Conservation (phyloP, 2,888 invertebrate species). For the Drosophila siamana region DNA sequence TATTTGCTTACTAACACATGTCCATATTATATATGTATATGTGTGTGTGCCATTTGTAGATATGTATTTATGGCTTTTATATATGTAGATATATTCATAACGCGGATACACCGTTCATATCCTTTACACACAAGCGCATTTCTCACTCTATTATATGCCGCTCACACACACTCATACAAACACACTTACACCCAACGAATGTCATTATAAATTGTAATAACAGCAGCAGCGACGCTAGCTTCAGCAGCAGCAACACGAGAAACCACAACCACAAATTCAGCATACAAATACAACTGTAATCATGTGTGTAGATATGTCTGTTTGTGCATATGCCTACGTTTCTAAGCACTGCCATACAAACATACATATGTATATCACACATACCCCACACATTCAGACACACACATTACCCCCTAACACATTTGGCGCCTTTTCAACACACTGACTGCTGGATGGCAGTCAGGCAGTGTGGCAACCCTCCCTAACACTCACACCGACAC, state of each 20-base stretch:
- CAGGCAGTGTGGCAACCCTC: slow-evolving; percentile 37
- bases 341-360: slow-evolving; percentile 74
- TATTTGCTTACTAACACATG: slow-evolving; percentile 8
- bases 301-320: slow-evolving; percentile 61
- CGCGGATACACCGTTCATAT: slow-evolving; percentile 74
- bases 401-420: slow-evolving; percentile 34
- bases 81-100: slow-evolving; percentile 72
- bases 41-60: slow-evolving; percentile 24
- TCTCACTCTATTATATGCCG: slow-evolving; percentile 70
- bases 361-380: slow-evolving; percentile 27
- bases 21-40: slow-evolving; percentile 8
- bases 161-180: slow-evolving; percentile 26
- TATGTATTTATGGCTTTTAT: slow-evolving; percentile 21
- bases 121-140: slow-evolving; percentile 68
- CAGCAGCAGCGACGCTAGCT: slow-evolving; percentile 68
- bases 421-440: slow-evolving; percentile 81
- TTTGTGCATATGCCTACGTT: slow-evolving; percentile 31
- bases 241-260: slow-evolving; percentile 33
- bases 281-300: slow-evolving; percentile 79
- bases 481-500: slow-evolving; percentile 59
- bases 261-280: slow-evolving; percentile 78
- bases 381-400: slow-evolving; percentile 18
- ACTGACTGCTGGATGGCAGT: slow-evolving; percentile 21
- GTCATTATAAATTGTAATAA: slow-evolving; percentile 83
- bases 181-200: slow-evolving; percentile 63